Percentiles rank a stretch among this genome's conserved stretches.
phyloP scores from a whole-genome alignment of 2,113 vertebrate species.

The Neotragus pygmaeus region DNA sequence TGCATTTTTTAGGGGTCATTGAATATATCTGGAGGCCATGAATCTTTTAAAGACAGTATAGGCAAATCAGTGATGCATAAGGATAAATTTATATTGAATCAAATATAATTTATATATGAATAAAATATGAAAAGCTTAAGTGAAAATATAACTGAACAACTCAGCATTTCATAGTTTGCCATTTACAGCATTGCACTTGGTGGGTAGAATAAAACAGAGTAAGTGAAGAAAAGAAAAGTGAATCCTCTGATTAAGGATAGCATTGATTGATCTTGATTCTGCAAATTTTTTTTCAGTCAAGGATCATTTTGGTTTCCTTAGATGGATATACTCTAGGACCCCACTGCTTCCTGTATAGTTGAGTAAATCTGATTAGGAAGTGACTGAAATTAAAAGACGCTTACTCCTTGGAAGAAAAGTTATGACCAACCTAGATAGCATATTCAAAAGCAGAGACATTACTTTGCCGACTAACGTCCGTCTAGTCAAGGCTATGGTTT shows the following conservation, averaged over 20 bases:
- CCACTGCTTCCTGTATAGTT: no score
- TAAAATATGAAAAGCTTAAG: not conserved
- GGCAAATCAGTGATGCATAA: not conserved
- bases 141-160: not conserved
- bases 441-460: no score
- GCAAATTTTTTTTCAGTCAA: no score
- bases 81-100: not conserved
- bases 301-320: no score
- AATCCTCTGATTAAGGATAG: not conserved
- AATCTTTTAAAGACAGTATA: not conserved
- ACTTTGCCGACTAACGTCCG: no score
- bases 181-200: not conserved
- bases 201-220: not conserved
- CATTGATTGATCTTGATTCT: no score
- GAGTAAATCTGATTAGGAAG: no score
- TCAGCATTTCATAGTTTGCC: not conserved
- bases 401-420: no score
- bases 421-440: no score
- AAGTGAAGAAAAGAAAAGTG: not conserved
- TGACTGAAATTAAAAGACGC: no score
- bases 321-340: no score
- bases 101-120: not conserved
- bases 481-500: no score
- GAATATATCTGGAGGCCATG: not conserved
- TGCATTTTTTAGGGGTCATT: not conserved